phyloP scores from a whole-genome alignment of 2,888 invertebrate species.

The Tineola bisselliella region DNA sequence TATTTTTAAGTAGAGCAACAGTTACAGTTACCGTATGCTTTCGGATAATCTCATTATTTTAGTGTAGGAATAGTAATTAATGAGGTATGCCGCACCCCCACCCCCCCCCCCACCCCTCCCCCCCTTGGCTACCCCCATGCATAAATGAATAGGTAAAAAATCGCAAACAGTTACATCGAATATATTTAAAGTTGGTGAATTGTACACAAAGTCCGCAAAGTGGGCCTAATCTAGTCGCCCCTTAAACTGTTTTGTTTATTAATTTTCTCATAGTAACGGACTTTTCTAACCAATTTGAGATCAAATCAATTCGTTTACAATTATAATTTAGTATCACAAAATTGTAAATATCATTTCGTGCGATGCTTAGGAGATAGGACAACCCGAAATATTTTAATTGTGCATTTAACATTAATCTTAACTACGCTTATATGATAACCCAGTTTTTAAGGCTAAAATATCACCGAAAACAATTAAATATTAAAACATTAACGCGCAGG shows the following conservation, averaged over 20 bases:
- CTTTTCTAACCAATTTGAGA: slow-evolving; percentile 8
- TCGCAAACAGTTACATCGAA: too few species aligned
- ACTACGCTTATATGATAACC: neutral
- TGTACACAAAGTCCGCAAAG: too few species aligned
- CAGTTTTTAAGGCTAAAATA: neutral
- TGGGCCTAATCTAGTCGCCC: too few species aligned
- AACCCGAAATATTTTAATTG: slow-evolving; percentile 5
- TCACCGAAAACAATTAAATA: neutral
- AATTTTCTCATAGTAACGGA: neutral
- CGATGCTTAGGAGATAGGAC: slow-evolving; percentile 9
- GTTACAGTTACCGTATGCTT: too few species aligned
- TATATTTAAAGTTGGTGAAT: too few species aligned
- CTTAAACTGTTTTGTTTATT: neutral
- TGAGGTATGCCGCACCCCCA: too few species aligned
- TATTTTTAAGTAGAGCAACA: neutral
- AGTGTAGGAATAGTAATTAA: too few species aligned
- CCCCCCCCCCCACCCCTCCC: too few species aligned
- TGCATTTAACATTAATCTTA: neutral
- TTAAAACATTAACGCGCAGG: neutral
- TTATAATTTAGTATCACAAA: slow-evolving; percentile 13
- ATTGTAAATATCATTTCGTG: slow-evolving; percentile 9
- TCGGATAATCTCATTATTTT: too few species aligned
- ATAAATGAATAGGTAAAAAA: too few species aligned
- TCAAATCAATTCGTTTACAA: neutral
- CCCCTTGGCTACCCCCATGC: too few species aligned